phyloP scores from a whole-genome alignment of 2,888 invertebrate genomes.

The Diplolepis rosae region DNA sequence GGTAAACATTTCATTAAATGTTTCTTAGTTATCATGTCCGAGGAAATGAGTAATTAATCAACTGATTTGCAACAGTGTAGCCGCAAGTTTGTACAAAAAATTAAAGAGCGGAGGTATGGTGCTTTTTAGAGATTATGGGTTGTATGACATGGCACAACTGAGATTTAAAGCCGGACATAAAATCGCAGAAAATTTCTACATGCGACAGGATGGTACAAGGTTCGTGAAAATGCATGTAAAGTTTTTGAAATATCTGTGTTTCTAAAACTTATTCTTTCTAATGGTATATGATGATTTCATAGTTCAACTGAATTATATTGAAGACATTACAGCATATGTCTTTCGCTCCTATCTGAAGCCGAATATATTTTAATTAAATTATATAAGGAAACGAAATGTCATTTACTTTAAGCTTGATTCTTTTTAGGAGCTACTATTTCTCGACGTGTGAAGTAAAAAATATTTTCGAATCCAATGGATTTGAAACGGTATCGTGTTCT shows the following conservation, averaged over 20 bases:
- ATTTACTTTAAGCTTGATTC: conserved; percentile 24
- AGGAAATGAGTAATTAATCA: neutral
- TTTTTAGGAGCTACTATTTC: conserved; percentile 86
- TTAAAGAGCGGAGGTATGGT: conserved; percentile 86
- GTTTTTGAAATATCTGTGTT: neutral
- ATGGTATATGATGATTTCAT: conserved; percentile 48
- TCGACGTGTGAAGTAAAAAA: conserved; percentile 81
- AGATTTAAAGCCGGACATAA: conserved; percentile 95
- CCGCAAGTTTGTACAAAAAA: conserved; percentile 78
- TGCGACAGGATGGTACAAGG: conserved; percentile 97
- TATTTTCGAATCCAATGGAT: conserved; percentile 83
- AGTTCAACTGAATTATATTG: conserved; percentile 48
- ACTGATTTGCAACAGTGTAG: conserved; percentile 54
- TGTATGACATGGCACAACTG: conserved; percentile 96
- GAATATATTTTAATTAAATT: neutral
- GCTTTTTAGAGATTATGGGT: conserved; percentile 94
- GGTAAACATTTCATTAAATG: conserved; percentile 67
- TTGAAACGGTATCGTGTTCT: conserved; percentile 80
- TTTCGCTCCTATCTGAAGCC: conserved; percentile 47
- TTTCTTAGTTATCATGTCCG: neutral
- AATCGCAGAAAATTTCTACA: conserved; percentile 93
- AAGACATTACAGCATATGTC: conserved; percentile 42
- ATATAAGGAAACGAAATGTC: neutral
- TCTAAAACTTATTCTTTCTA: neutral
- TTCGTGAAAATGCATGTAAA: conserved; percentile 62